Conservation (phyloP, 2,888 invertebrate species). For the Parthenolecanium corni region DNA sequence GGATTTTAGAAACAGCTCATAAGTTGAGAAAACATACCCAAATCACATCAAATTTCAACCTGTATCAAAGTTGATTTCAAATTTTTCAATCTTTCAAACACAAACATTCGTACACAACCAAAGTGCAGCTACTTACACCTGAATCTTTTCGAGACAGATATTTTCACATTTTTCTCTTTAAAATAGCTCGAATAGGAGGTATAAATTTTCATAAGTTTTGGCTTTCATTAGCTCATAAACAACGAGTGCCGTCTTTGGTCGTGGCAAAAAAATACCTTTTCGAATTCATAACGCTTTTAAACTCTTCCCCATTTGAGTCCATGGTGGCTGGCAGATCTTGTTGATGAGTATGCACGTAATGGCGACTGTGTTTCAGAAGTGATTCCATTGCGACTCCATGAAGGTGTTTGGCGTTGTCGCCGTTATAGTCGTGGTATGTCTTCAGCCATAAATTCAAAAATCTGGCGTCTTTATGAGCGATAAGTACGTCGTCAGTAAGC, state of each 20-base stretch:
- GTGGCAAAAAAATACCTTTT: not conserved
- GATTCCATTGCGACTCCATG: not conserved
- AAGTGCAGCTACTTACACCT: too few relatives aligned
- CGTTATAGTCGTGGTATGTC: conserved; percentile 36
- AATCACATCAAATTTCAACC: too few relatives aligned
- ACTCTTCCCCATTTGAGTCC: not conserved
- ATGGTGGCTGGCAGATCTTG: not conserved
- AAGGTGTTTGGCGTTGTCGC: not conserved
- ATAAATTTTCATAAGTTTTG: too few relatives aligned
- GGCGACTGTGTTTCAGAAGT: conserved; percentile 5
- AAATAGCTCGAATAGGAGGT: too few relatives aligned
- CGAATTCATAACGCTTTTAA: not conserved
- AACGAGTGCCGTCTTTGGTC: not conserved
- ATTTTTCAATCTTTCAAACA: too few relatives aligned
- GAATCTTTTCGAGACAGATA: too few relatives aligned
- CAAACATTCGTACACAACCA: too few relatives aligned
- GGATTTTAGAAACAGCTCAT: too few relatives aligned
- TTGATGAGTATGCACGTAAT: conserved; percentile 5
- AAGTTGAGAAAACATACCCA: too few relatives aligned
- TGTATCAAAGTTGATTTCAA: too few relatives aligned
- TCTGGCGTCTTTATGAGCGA: conserved; percentile 37
- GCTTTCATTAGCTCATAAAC: too few relatives aligned
- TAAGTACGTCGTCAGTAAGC: conserved; percentile 34
- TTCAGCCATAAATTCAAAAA: conserved; percentile 37
- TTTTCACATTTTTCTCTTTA: too few relatives aligned